These are phyloP conservation scores for Dolichoris vasculosae DNA, from an alignment of 1,140 invertebrate species.

Conservation along the genomic window DNA sequence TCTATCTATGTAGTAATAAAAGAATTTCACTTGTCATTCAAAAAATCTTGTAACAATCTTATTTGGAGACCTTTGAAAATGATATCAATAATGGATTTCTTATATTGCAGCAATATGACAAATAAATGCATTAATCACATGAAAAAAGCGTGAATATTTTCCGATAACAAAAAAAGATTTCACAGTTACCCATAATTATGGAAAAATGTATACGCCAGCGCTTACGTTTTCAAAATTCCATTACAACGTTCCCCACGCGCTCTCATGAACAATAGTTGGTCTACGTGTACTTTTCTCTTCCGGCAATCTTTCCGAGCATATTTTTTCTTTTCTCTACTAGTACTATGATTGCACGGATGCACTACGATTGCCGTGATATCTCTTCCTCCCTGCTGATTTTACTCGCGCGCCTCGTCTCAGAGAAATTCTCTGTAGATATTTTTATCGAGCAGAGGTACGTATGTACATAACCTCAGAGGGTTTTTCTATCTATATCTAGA, in stretches of 20 bases:
- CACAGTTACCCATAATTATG: too few relatives aligned
- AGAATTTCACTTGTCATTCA: too few relatives aligned
- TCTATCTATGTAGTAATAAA: too few relatives aligned
- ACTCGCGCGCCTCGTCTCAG: not conserved
- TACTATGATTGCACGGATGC: slow-evolving; percentile 19
- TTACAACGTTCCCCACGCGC: not conserved
- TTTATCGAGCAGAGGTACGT: not conserved
- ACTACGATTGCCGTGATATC: not conserved
- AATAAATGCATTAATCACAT: too few relatives aligned
- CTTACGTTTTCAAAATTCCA: too few relatives aligned
- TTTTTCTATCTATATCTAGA: not conserved
- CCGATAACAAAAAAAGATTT: not conserved
- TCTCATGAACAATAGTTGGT: slow-evolving; percentile 26
- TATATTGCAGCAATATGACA: too few relatives aligned
- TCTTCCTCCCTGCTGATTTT: not conserved
- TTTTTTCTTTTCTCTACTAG: slow-evolving; percentile 32
- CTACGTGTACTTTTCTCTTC: not conserved
- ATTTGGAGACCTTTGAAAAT: too few relatives aligned
- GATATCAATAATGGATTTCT: too few relatives aligned
- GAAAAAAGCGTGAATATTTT: too few relatives aligned
- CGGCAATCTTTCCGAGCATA: not conserved
- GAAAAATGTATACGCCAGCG: not conserved
- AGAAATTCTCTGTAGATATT: slow-evolving; percentile 11
- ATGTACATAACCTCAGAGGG: not conserved
- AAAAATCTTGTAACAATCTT: too few relatives aligned